Evolutionary conservation across 1,140 invertebrate genomes (phyloP).

Genomic region (Conus ventricosus): DNA sequence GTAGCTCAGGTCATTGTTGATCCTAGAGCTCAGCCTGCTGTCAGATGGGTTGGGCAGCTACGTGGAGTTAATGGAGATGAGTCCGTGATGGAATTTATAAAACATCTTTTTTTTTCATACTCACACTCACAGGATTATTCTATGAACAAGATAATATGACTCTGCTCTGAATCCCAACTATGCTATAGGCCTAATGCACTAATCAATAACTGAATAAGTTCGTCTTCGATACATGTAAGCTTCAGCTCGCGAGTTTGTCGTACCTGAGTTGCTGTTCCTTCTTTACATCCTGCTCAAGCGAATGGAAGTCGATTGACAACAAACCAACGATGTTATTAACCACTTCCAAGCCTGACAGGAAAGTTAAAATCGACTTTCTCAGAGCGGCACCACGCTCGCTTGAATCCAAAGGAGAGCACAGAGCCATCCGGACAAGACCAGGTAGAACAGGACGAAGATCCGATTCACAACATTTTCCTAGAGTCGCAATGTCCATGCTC

Average conservation of each 20-base stretch:
- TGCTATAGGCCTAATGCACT: too few species aligned
- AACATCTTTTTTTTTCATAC: too few species aligned
- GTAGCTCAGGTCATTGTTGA: too few species aligned
- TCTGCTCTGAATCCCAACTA: too few species aligned
- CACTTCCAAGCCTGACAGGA: conserved; percentile 92
- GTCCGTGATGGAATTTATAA: too few species aligned
- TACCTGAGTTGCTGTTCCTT: conserved; percentile 93
- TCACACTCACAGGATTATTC: too few species aligned
- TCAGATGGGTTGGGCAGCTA: too few species aligned
- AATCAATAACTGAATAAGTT: too few species aligned
- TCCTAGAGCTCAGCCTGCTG: too few species aligned
- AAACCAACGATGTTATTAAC: conserved; percentile 96
- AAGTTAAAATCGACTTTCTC: conserved; percentile 89
- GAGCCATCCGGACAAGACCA: conserved; percentile 92
- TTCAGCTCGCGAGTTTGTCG: not conserved
- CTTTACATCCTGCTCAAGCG: conserved; percentile 92
- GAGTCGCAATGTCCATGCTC: conserved; percentile 84
- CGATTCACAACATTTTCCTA: conserved; percentile 81
- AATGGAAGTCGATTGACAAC: conserved; percentile 95
- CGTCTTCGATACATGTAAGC: too few species aligned
- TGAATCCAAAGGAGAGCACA: conserved; percentile 90
- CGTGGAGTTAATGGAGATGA: too few species aligned
- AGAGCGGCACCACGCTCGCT: conserved; percentile 88
- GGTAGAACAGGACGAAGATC: conserved; percentile 93
- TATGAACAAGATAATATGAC: too few species aligned